Evolutionary conservation across 1,140 invertebrate species (phyloP).

Genomic region (Drosophila setifemur): DNA sequence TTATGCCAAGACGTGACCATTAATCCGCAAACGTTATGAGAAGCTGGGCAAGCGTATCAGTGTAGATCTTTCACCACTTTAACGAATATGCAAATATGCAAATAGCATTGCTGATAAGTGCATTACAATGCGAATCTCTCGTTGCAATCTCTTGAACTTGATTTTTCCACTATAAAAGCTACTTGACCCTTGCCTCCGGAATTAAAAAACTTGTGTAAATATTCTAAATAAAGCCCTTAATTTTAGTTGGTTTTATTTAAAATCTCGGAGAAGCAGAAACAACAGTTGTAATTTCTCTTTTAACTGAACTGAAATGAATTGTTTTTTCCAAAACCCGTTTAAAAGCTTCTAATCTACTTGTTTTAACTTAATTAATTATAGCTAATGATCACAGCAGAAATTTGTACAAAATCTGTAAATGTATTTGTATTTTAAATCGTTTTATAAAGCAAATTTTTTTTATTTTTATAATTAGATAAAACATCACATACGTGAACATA

Average conservation of each 20-base stretch:
- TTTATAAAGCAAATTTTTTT: too few relatives aligned
- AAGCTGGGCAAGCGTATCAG: slow-evolving; percentile 17
- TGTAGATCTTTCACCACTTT: slow-evolving; percentile 31
- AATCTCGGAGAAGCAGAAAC: too few relatives aligned
- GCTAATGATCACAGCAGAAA: background rate
- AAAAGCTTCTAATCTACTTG: background rate
- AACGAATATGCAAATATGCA: background rate
- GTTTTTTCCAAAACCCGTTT: slow-evolving; percentile 11
- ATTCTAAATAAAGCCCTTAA: too few relatives aligned
- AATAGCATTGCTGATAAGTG: background rate
- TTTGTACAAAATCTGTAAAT: too few relatives aligned
- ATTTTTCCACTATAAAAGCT: too few relatives aligned
- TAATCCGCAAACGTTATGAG: slow-evolving; percentile 37
- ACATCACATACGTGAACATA: too few relatives aligned
- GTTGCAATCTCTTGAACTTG: too few relatives aligned
- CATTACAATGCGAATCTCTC: background rate
- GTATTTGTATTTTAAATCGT: too few relatives aligned
- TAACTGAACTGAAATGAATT: background rate
- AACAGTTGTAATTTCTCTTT: too few relatives aligned
- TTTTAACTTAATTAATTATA: slow-evolving; percentile 23
- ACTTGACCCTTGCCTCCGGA: too few relatives aligned
- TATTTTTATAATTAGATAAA: too few relatives aligned
- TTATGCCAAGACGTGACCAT: slow-evolving; percentile 9
- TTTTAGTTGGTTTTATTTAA: too few relatives aligned
- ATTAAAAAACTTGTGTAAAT: background rate